Evolutionary conservation across 2,113 vertebrate genomes (phyloP).

Genomic region (Oriolus oriolus): DNA sequence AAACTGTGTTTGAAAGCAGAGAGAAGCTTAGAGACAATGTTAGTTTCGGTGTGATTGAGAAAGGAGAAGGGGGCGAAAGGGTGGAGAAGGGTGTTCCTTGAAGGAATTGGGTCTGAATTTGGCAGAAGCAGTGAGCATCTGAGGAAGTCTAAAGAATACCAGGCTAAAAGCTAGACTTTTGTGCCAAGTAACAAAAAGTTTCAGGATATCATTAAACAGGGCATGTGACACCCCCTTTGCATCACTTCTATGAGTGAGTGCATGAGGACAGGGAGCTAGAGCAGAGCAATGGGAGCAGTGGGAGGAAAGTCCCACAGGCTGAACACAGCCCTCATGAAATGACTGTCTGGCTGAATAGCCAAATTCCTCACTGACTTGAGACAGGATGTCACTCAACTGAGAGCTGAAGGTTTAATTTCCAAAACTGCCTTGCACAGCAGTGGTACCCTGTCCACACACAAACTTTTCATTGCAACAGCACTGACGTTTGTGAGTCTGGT

Average conservation of each 20-base stretch:
- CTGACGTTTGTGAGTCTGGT: not conserved
- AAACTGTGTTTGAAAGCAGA: constrained; percentile 48
- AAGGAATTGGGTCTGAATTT: not conserved
- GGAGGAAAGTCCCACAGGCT: not conserved
- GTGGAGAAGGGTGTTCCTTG: not conserved
- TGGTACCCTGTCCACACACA: accelerated
- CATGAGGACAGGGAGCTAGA: not conserved
- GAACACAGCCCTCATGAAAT: not conserved
- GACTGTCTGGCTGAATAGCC: not conserved
- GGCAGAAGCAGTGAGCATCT: not conserved
- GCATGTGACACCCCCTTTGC: not conserved
- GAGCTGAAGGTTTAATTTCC: not conserved
- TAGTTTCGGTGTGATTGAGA: not conserved
- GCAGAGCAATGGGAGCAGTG: not conserved
- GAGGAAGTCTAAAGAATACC: not conserved
- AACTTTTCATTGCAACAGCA: not conserved
- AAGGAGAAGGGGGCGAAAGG: not conserved
- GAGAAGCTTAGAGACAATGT: not conserved
- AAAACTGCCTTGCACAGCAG: not conserved
- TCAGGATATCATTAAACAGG: not conserved
- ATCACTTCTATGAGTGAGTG: not conserved
- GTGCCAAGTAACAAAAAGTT: not conserved
- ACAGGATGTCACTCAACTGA: not conserved
- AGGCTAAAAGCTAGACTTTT: not conserved
- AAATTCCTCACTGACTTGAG: not conserved